Conservation (phyloP, 2,113 vertebrate species). For the Solenodon paradoxus region DNA sequence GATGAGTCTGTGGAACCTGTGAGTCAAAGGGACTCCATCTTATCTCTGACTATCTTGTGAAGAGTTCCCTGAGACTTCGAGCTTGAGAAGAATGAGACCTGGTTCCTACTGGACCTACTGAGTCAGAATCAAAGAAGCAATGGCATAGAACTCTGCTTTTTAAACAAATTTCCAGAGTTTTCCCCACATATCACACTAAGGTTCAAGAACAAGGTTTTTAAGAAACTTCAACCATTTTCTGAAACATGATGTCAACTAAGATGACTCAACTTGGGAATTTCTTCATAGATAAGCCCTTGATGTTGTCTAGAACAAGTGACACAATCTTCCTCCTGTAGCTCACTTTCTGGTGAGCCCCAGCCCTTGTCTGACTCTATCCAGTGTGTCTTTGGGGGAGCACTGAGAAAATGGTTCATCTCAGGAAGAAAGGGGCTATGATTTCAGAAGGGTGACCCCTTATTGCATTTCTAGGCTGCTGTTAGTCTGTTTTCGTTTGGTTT, state of each 20-base stretch:
- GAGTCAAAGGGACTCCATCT: too few species aligned
- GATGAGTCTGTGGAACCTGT: not conserved
- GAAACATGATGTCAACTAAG: not conserved
- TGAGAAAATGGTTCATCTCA: too few species aligned
- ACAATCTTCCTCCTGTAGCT: not conserved
- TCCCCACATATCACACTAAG: not conserved
- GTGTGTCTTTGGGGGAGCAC: not conserved
- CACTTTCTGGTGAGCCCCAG: not conserved
- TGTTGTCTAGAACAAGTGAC: not conserved
- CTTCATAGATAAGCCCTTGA: not conserved
- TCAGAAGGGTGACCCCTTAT: not conserved
- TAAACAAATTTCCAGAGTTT: not conserved
- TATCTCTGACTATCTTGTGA: too few species aligned
- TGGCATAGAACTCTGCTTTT: not conserved
- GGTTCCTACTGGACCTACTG: too few species aligned
- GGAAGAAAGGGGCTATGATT: fast-evolving
- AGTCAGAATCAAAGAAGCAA: not conserved
- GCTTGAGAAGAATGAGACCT: too few species aligned
- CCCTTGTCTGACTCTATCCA: not conserved
- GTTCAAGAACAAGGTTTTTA: not conserved
- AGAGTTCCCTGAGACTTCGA: too few species aligned
- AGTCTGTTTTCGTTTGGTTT: not conserved
- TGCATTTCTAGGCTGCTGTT: not conserved
- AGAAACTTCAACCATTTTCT: not conserved
- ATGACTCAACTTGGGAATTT: not conserved